These are phyloP conservation scores for Brachypteracias leptosomus DNA, from an alignment of 2,113 vertebrate genomes.

Conservation along the genomic window DNA sequence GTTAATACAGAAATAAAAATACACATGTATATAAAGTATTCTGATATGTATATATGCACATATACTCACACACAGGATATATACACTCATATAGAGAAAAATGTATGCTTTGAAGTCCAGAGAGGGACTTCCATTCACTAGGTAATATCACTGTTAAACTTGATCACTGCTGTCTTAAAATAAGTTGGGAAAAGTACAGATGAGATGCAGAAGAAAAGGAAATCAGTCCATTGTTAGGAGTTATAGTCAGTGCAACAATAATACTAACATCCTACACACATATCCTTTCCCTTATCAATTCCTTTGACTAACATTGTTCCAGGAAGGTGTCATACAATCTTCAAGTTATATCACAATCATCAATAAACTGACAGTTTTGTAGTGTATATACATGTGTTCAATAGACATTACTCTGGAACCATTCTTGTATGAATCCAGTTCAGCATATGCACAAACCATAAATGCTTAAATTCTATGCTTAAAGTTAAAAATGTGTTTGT, in stretches of 20 bases:
- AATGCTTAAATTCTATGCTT: background rate
- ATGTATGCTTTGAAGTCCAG: background rate
- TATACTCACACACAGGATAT: background rate
- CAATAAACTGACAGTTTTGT: background rate
- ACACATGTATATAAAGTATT: background rate
- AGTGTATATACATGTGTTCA: background rate
- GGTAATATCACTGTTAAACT: background rate
- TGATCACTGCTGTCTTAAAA: background rate
- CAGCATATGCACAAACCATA: background rate
- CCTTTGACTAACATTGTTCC: background rate
- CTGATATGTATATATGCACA: rapidly evolving
- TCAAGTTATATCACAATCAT: background rate
- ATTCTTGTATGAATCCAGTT: background rate
- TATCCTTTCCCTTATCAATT: background rate
- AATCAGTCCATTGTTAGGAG: background rate
- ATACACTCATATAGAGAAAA: rapidly evolving
- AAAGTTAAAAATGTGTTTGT: background rate
- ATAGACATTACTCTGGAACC: background rate
- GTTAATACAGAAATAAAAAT: background rate
- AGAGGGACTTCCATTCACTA: background rate
- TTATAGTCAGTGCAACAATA: background rate
- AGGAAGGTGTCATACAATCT: background rate
- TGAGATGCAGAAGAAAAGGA: background rate
- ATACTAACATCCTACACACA: background rate
- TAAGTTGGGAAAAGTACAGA: background rate